phyloP scores from a whole-genome alignment of 2,888 invertebrate genomes.

The Lithophane socia region DNA sequence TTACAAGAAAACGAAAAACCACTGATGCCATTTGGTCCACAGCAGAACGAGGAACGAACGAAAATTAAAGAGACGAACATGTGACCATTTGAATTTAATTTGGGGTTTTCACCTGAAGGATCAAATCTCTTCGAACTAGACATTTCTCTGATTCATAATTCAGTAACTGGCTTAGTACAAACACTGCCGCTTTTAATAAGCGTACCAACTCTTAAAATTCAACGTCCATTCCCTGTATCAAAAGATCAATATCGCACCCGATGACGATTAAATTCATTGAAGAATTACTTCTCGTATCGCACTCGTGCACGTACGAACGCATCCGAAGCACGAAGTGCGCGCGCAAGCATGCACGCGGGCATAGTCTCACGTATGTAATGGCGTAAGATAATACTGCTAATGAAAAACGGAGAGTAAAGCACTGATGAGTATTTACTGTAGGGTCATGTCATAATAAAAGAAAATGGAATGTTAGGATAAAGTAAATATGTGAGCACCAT shows the following conservation, averaged over 20 bases:
- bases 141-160: too few species aligned
- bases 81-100: too few species aligned
- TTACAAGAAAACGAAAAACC: too few species aligned
- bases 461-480: too few species aligned
- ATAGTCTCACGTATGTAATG: conserved; percentile 43
- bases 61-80: too few species aligned
- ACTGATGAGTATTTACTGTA: neutral
- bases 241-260: conserved; percentile 31
- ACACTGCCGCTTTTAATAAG: neutral
- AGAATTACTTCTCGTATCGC: conserved; percentile 20
- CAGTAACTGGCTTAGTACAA: neutral
- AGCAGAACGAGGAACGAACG: too few species aligned
- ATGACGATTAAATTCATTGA: conserved; percentile 24
- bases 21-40: too few species aligned
- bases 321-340: conserved; percentile 25
- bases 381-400: conserved; percentile 28
- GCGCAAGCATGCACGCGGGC: conserved; percentile 5
- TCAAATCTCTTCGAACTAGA: too few species aligned
- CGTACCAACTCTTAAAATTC: neutral
- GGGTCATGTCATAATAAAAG: neutral
- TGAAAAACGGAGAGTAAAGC: conserved; percentile 13
- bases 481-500: too few species aligned
- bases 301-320: conserved; percentile 34
- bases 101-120: too few species aligned
- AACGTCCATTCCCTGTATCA: conserved; percentile 6